phyloP scores from a whole-genome alignment of 2,888 invertebrate species.

The Eilema griseolum region DNA sequence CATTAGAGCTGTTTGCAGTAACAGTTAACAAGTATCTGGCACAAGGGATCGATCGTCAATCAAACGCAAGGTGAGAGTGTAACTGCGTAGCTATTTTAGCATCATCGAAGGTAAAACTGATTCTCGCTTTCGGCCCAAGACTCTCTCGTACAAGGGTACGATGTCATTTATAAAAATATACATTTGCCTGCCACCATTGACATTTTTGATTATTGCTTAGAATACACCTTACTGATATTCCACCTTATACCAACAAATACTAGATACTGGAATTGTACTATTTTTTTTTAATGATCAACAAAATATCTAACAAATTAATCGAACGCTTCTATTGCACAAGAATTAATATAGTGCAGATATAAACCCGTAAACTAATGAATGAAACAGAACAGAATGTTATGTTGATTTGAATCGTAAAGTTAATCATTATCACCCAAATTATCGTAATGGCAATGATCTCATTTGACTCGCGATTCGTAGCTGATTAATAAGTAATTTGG shows the following conservation, averaged over 20 bases:
- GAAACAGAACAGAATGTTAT: conserved; percentile 56
- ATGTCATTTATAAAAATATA: conserved; percentile 83
- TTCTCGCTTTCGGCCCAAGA: conserved; percentile 84
- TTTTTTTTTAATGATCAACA: conserved; percentile 14
- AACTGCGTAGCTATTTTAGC: conserved; percentile 85
- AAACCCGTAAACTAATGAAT: conserved; percentile 48
- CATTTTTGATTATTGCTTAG: conserved; percentile 64
- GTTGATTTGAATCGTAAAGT: conserved; percentile 56
- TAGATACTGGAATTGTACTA: conserved; percentile 23
- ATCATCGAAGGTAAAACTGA: conserved; percentile 86
- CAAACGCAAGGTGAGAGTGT: conserved; percentile 87
- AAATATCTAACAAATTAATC: conserved; percentile 40
- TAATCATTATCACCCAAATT: conserved; percentile 65
- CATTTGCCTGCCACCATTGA: conserved; percentile 77
- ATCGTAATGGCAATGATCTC: conserved; percentile 81
- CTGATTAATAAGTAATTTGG: conserved; percentile 71
- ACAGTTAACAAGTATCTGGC: conserved; percentile 84
- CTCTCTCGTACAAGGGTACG: conserved; percentile 83
- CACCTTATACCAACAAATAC: conserved; percentile 28
- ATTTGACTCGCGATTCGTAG: conserved; percentile 66
- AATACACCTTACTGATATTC: conserved; percentile 58
- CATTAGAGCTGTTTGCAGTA: conserved; percentile 73
- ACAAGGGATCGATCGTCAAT: conserved; percentile 87
- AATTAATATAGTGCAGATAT: conserved; percentile 25
- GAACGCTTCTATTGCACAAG: conserved; percentile 23